Evolutionary conservation across 2,888 invertebrate genomes (phyloP).

Genomic region (Electrophaes corylata): DNA sequence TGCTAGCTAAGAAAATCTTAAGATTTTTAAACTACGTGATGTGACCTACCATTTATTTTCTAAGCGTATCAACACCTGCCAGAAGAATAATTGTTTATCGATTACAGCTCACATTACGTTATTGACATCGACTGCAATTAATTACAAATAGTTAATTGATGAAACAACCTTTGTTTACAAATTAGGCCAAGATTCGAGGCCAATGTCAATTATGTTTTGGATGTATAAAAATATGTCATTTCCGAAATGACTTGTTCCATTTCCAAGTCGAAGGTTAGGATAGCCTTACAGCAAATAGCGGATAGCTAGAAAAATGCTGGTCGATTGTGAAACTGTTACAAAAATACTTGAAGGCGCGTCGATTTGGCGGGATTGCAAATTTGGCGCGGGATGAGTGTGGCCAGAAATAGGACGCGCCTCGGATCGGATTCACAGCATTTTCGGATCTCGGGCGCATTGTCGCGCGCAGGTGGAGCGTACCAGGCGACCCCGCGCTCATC

Average conservation of each 20-base stretch:
- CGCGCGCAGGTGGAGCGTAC: slow-evolving; percentile 52
- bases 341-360: slow-evolving; percentile 78
- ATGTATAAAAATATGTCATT: slow-evolving; percentile 19
- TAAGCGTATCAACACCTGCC: too few species aligned
- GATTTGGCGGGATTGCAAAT: slow-evolving; percentile 81
- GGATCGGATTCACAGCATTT: slow-evolving; percentile 81
- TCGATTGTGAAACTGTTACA: slow-evolving; percentile 77
- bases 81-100: background rate
- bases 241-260: slow-evolving; percentile 29
- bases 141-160: slow-evolving; percentile 19
- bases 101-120: background rate
- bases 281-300: slow-evolving; percentile 35
- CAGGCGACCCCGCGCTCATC: background rate
- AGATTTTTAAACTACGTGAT: too few species aligned
- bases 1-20: too few species aligned
- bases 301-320: slow-evolving; percentile 50
- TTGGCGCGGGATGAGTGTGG: slow-evolving; percentile 76
- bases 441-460: slow-evolving; percentile 60
- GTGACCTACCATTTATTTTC: too few species aligned
- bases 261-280: slow-evolving; percentile 48
- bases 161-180: slow-evolving; percentile 40
- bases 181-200: slow-evolving; percentile 68
- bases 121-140: slow-evolving; percentile 12
- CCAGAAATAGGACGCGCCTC: slow-evolving; percentile 73
- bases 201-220: slow-evolving; percentile 74